Base-by-base conservation (phyloP, 2,888 invertebrate genomes). In the Catocala nupta region DNA sequence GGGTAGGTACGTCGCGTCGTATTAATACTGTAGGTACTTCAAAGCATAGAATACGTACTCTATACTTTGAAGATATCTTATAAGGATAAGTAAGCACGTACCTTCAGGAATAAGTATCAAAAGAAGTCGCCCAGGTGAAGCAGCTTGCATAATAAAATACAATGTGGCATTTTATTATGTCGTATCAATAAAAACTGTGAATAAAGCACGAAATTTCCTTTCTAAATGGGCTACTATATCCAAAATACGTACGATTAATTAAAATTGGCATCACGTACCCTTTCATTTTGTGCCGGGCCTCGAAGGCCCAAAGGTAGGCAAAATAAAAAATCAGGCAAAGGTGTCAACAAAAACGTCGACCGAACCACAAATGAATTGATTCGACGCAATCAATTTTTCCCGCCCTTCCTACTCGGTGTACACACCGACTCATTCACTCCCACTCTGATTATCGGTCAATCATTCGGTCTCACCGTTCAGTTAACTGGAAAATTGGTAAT, bases 401-500 rank as follows among this genome's bases (percentile, higher is more conserved):
- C 82, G 78, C 77, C 73, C 71, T 69, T 64, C 71, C 75, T 75
- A 77, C 77, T 75, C 76, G 65, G 64, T 61, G 73, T 70, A 77
- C 73, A 76, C 82, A 82, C 81, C 73, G 78, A 81, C 81, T 88
- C 90, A 87, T 86, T 89, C 89, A 85, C 83, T 85, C 86, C 74
- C 81, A 83, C 78, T 80, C 84, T 90, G 91, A 92, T 91, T 91
- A 89, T 87, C 90, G 92, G 91, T 91, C 91, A 90, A 92, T 92
- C 91, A 92, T 89, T 90, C 84, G 84, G 88, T 88, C 90, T 91
- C 84, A 89, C 90, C 86, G 90, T 91, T 89, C 92, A 90, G 83
- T 90, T 89, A 90, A 86, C 92, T 90, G 92, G 92, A 93, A 93
- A 93, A 93, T 93, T 92, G 88, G 91, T 91, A 92, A 92, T 92